Conservation (phyloP, 2,888 invertebrate species). For the Linnaemya vulpina region DNA sequence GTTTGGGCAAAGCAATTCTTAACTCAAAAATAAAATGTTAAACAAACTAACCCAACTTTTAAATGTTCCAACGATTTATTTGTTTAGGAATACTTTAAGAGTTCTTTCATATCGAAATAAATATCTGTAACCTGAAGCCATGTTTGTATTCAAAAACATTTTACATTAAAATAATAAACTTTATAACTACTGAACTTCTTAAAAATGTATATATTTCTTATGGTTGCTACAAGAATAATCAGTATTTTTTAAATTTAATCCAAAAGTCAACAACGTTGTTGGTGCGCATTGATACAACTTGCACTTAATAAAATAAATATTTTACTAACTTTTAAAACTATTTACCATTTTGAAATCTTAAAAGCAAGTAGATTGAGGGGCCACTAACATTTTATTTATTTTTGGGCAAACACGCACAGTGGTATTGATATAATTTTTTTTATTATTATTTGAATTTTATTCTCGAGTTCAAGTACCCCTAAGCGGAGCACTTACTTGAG, state of each 20-base stretch:
- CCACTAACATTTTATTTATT: not conserved
- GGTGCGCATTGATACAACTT: not conserved
- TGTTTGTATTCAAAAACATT: too few species aligned
- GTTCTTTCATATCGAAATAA: not conserved
- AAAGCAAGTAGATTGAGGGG: not conserved
- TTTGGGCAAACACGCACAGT: not conserved
- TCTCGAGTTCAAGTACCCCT: too few species aligned
- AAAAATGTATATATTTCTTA: too few species aligned
- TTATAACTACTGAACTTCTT: too few species aligned
- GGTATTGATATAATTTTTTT: too few species aligned
- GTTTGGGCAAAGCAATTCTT: not conserved
- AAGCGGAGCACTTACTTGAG: too few species aligned
- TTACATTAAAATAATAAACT: too few species aligned
- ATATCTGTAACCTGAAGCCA: too few species aligned
- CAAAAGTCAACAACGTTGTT: not conserved
- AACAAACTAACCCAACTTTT: not conserved
- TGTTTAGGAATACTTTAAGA: not conserved
- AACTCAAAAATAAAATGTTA: not conserved
- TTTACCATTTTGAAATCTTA: not conserved
- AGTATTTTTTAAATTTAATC: not conserved
- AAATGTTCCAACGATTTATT: not conserved
- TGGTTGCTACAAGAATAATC: not conserved
- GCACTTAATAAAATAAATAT: constrained; percentile 25
- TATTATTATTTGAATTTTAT: too few species aligned
- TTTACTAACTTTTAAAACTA: not conserved